Percentiles rank a stretch among this genome's conserved stretches.
Evolutionary conservation across 2,888 invertebrate genomes (phyloP).

Genomic region (Drosophila differens): DNA sequence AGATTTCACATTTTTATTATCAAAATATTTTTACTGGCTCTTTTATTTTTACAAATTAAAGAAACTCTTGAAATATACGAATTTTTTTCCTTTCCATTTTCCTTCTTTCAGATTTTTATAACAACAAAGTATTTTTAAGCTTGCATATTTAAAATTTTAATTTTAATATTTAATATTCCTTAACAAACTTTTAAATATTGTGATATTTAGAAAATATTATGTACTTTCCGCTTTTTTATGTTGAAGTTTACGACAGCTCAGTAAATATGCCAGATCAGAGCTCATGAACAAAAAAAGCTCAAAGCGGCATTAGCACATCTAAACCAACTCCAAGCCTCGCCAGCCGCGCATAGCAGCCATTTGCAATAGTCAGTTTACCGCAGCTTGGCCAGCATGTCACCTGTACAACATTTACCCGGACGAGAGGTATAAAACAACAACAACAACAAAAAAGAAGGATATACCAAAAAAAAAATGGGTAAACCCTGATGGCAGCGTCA

Average conservation of each 20-base stretch:
- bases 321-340: not conserved
- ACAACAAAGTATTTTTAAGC: not conserved
- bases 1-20: not conserved
- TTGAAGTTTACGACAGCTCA: not conserved
- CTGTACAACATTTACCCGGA: constrained; percentile 40
- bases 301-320: not conserved
- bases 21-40: not conserved
- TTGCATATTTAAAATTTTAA: not conserved
- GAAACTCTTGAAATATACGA: not conserved
- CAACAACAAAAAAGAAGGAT: constrained; percentile 2
- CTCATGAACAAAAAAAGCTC: constrained; percentile 1
- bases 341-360: not conserved
- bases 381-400: constrained; percentile 61
- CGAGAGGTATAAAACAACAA: constrained; percentile 2
- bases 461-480: constrained; percentile 14
- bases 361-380: not conserved
- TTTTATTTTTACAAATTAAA: not conserved
- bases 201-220: not conserved
- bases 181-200: not conserved
- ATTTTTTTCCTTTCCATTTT: not conserved
- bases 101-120: not conserved
- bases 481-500: constrained; percentile 57
- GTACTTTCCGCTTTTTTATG: not conserved
- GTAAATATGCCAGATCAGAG: not conserved
- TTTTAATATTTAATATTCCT: not conserved